Conservation (phyloP, 2,888 invertebrate genomes). For the Phyto melanocephala region DNA sequence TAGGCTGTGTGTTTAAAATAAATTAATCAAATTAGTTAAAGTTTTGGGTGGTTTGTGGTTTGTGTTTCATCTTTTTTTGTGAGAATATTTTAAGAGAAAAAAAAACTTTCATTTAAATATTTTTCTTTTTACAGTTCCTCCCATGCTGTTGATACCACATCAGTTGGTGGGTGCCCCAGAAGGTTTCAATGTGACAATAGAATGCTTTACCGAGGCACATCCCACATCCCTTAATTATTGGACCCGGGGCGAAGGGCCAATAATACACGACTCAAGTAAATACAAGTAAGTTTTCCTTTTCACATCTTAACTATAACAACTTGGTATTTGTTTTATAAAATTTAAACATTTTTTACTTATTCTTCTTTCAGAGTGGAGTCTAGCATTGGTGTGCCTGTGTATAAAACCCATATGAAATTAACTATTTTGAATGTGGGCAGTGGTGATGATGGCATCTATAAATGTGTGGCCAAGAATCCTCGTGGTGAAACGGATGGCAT, state of each 20-base stretch:
- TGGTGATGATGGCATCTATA: conserved; percentile 92
- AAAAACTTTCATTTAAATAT: neutral
- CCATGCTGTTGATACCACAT: conserved; percentile 94
- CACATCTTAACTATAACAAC: neutral
- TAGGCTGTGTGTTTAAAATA: conserved; percentile 2
- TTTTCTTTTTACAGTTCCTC: conserved; percentile 84
- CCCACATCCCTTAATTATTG: conserved; percentile 94
- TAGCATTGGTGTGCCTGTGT: conserved; percentile 84
- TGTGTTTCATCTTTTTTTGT: neutral
- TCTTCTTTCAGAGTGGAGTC: conserved; percentile 81
- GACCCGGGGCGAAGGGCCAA: conserved; percentile 92
- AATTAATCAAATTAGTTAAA: conserved; percentile 37
- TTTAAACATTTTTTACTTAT: neutral
- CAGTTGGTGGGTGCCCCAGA: conserved; percentile 92
- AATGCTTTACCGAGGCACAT: conserved; percentile 95
- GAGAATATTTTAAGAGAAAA: neutral
- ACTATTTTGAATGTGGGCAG: conserved; percentile 88
- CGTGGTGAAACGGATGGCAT: conserved; percentile 93
- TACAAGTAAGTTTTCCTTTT: conserved; percentile 82
- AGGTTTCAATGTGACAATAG: conserved; percentile 90
- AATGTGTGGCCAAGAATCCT: conserved; percentile 91
- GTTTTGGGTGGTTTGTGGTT: neutral
- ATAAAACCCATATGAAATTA: conserved; percentile 93
- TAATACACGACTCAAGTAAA: conserved; percentile 92
- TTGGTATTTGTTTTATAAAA: neutral